Evolutionary conservation across 2,888 invertebrate species (phyloP).

Genomic region (Melanchra persicariae): DNA sequence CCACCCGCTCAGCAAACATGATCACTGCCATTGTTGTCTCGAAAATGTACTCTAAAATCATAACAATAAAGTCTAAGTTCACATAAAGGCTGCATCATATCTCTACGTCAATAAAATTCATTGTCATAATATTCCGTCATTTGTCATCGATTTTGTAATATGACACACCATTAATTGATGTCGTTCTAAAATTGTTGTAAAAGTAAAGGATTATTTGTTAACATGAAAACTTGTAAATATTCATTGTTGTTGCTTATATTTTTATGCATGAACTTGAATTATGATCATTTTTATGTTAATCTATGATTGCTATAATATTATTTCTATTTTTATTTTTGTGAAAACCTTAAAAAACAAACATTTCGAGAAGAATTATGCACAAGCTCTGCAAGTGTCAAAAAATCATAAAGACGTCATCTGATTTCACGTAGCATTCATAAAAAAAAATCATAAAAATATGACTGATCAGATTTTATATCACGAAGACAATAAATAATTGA

Average conservation of each 20-base stretch:
- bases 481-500: constrained; percentile 66
- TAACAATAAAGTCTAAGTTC: constrained; percentile 69
- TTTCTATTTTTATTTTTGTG: not conserved
- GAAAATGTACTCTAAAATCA: constrained; percentile 72
- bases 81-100: constrained; percentile 70
- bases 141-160: constrained; percentile 62
- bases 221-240: constrained; percentile 43
- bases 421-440: constrained; percentile 48
- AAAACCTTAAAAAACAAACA: not conserved
- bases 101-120: constrained; percentile 61
- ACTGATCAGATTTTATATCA: constrained; percentile 63
- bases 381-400: not conserved
- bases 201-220: constrained; percentile 32
- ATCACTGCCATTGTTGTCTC: constrained; percentile 82
- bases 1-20: constrained; percentile 69
- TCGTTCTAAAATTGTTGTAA: constrained; percentile 51
- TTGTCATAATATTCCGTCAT: constrained; percentile 59
- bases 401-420: constrained; percentile 29
- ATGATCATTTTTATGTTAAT: constrained; percentile 33
- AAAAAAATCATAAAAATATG: constrained; percentile 61
- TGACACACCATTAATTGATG: constrained; percentile 59
- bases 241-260: constrained; percentile 25
- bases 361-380: constrained; percentile 1
- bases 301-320: not conserved
- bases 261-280: constrained; percentile 29